phyloP scores from a whole-genome alignment of 2,797 vertebrate species.

The Semaprochilodus insignis region DNA sequence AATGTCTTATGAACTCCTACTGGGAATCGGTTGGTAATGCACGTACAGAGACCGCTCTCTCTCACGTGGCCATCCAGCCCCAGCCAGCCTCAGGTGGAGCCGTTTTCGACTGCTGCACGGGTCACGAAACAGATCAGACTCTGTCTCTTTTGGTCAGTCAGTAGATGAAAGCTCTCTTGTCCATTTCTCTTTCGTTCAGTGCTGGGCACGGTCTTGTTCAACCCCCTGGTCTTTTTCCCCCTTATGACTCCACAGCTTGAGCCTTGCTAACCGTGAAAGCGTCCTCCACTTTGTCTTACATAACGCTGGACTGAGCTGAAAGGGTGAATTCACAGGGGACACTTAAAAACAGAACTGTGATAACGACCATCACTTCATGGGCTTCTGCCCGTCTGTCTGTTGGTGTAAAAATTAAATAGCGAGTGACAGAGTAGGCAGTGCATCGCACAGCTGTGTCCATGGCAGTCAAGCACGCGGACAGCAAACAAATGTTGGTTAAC shows the following conservation, averaged over 20 bases:
- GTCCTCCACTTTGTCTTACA: background rate
- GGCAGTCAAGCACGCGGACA: slow-evolving; percentile 22
- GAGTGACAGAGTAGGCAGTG: slow-evolving; percentile 33
- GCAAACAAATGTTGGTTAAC: slow-evolving; percentile 56
- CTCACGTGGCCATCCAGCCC: background rate
- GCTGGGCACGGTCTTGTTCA: background rate
- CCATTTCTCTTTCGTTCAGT: slow-evolving; percentile 16
- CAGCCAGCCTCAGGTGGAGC: slow-evolving; percentile 31
- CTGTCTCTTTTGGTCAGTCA: slow-evolving; percentile 50
- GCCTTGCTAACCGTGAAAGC: background rate
- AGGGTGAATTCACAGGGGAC: background rate
- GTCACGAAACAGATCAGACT: slow-evolving; percentile 48
- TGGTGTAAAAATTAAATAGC: slow-evolving; percentile 60
- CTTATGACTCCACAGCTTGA: background rate
- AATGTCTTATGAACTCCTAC: background rate
- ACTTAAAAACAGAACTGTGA: background rate
- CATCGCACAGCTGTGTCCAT: slow-evolving; percentile 52
- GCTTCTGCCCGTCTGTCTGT: background rate
- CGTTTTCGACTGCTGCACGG: slow-evolving; percentile 48
- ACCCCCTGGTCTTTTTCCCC: slow-evolving; percentile 20
- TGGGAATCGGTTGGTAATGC: background rate
- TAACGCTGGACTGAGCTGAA: background rate
- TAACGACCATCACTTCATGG: background rate
- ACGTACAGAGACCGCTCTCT: background rate
- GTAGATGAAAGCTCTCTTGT: slow-evolving; percentile 39